Base-by-base conservation (phyloP, 2,888 invertebrate species). In the Polylopha cassiicola region DNA sequence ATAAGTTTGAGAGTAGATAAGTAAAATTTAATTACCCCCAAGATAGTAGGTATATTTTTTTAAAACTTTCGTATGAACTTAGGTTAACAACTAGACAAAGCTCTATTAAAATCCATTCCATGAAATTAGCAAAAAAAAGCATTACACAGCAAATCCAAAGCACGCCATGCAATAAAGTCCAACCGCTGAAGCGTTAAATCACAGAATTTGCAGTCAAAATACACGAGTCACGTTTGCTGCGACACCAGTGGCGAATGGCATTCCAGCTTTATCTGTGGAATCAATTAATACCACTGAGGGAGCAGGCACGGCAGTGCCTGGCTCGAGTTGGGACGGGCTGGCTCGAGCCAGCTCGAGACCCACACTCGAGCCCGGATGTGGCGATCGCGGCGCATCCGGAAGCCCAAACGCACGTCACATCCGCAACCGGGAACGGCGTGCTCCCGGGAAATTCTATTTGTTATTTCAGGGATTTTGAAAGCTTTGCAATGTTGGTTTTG, bases 231-330 rank as follows among this genome's bases (percentile, higher is more conserved):
- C 58, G 61, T 55, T 51, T 39, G 44, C 46, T 46, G 50, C 41
- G 48, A 49, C 48, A 46, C 45, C 47, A 41, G 31, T 24, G 39
- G 33, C 51, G 51, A 65, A 65, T 68, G 73, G 69, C 75, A 75
- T 76, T 73, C 67, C 64, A 39, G 55, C 51, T 58, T 73, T 76
- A 75, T 76, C 75, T 73, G 61, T 51, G 39, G 65, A 77, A 77
- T 76, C 78, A 76, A 79, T 79, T 78, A 73, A 63, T 59, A 59
- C 50, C 46, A 44, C 37, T 46, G 43, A 42, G 31, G 51, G 54
- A n/a, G n/a, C n/a, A 60, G 65, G 62, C 50, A 43, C 38, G 37
- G 50, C 48, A 57, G 73, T 69, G 60, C 69, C 69, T 56, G 68
- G 65, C 51, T 51, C 67, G 46, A 48, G 30, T 33, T 10, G 44